These are phyloP conservation scores for Porites cylindrica DNA, from an alignment of 92 coral and sea anemone species.

Conservation along the genomic window DNA sequence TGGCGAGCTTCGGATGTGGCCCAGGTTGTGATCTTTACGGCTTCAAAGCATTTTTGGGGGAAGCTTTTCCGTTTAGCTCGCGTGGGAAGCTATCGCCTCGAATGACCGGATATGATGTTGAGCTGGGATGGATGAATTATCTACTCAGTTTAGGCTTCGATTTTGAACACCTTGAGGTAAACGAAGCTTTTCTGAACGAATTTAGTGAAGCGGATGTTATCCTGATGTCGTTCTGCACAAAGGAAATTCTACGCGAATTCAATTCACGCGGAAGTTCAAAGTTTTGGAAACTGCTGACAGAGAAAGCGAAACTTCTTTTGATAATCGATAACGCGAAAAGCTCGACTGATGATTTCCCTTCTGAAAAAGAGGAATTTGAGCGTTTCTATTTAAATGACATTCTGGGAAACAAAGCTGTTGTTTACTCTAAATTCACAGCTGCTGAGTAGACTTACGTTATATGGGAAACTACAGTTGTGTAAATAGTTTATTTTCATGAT, in stretches of 20 bases:
- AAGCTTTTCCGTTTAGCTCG: conserved; percentile 67
- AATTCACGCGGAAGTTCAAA: background rate
- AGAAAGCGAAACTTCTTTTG: conserved; percentile 72
- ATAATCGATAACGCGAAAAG: conserved; percentile 51
- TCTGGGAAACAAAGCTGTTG: conserved; percentile 22
- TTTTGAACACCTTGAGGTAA: conserved; percentile 48
- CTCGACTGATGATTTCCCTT: background rate
- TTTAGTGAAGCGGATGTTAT: conserved; percentile 66
- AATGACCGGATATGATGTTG: conserved; percentile 64
- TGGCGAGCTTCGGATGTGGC: conserved; percentile 70
- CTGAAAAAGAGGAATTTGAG: conserved; percentile 31
- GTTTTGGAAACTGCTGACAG: conserved; percentile 56
- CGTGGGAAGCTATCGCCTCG: conserved; percentile 39
- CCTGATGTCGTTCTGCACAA: conserved; percentile 52
- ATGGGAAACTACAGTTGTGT: background rate
- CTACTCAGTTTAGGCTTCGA: conserved; percentile 64
- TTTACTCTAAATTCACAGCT: conserved; percentile 27
- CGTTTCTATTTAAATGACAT: conserved; percentile 17
- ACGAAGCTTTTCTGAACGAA: conserved; percentile 26
- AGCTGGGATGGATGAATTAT: conserved; percentile 81
- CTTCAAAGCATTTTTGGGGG: conserved; percentile 62
- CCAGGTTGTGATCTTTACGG: conserved; percentile 79
- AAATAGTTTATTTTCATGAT: background rate
- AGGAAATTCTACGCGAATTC: conserved; percentile 30
- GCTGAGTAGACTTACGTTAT: background rate